Evolutionary conservation across 2,113 vertebrate species (phyloP), one percentile per base, ranked within the genome.

Genomic region (Oxyruncus cristatus): DNA sequence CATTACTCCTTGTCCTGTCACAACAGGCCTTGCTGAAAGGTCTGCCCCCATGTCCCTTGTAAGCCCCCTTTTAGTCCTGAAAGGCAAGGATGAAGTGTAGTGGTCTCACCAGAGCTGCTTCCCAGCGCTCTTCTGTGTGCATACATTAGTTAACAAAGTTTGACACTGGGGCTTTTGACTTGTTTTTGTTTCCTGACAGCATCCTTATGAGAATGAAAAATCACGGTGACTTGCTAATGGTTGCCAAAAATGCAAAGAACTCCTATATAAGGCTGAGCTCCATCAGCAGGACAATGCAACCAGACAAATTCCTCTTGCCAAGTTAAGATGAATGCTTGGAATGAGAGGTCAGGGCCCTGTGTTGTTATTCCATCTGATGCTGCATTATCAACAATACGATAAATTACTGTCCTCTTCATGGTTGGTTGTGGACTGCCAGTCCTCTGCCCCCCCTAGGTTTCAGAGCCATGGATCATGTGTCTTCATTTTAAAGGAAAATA

Each of bases 181-280:
- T 63, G 32, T 44, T 91, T 83, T 83, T 85, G n/a, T 55, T 96
- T 92, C 87, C 81, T 92, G 85, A 85, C 65, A 84, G 78, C 76
- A 20, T 71, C 50, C 41, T 93, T 81, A 79, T 0, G 46, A 71
- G 85, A 85, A 86, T 66, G 89, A 88, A 88, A 94, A 88, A 83
- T 88, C 82, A 33, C 3, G 33, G 39, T 66, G 41, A 7, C 32
- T 73, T 79, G 46, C 71, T 89, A 23, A 46, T 0, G 0, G 41
- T 65, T 95, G 93, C 85, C 92, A 96, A 92, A 84, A 95, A 47
- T 24, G 52, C 5, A 2, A 79, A 50, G 53, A 91, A 33, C 66
- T 87, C 24, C 61, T 41, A 1, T 75, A 17, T 58, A 42, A 85
- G 71, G 68, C 59, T 81, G 79, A 71, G 35, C 65, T 75, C 56